Evolutionary conservation across 2,113 vertebrate species (phyloP).

Genomic region (Desmodus rotundus): DNA sequence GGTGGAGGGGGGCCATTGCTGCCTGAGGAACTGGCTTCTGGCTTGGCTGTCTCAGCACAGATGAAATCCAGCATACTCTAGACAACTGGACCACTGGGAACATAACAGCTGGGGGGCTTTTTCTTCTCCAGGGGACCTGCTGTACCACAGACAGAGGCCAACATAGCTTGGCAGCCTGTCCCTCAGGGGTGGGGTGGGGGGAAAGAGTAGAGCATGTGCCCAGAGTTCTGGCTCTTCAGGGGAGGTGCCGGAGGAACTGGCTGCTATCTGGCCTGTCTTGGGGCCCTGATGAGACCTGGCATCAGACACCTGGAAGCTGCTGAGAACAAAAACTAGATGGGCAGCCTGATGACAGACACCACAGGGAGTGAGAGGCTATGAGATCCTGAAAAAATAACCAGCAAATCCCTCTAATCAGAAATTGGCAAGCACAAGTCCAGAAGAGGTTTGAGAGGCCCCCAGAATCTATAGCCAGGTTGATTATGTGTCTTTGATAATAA

Average conservation of each 20-base stretch:
- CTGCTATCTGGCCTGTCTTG: background rate
- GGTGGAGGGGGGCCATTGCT: background rate
- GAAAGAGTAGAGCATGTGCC: background rate
- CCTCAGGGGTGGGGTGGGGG: background rate
- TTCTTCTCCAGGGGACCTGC: background rate
- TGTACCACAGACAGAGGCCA: background rate
- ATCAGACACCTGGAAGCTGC: background rate
- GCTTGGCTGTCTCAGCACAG: background rate
- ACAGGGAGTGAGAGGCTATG: background rate
- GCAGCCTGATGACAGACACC: background rate
- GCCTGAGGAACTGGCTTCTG: background rate
- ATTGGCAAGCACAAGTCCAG: background rate
- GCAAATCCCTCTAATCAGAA: background rate
- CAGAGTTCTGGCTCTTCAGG: background rate
- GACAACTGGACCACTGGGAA: background rate
- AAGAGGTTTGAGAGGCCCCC: background rate
- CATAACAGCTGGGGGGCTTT: background rate
- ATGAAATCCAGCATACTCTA: background rate
- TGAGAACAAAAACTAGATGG: background rate
- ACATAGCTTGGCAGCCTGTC: background rate
- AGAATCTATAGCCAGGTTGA: background rate
- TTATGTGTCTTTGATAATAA: background rate
- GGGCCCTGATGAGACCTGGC: background rate
- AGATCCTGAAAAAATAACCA: background rate
- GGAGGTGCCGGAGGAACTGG: background rate